These are phyloP conservation scores for Mimumesa dahlbomi DNA, from an alignment of 2,888 invertebrate genomes.

Conservation along the genomic window DNA sequence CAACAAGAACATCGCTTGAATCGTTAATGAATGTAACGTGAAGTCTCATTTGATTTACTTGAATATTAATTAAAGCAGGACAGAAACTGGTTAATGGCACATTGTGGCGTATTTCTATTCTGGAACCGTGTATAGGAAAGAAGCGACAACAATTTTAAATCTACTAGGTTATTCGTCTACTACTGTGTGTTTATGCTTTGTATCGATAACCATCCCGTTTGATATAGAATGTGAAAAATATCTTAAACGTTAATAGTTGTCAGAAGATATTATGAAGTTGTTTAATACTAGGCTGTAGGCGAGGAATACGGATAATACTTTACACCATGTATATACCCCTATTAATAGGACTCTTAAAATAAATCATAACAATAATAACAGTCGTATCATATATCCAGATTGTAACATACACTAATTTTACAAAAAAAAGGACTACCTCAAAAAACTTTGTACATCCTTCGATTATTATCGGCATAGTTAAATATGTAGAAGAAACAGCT, in stretches of 20 bases:
- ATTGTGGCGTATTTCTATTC: too few relatives aligned
- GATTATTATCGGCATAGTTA: conserved; percentile 8
- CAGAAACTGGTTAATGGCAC: too few relatives aligned
- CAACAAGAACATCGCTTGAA: too few relatives aligned
- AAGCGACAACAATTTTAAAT: too few relatives aligned
- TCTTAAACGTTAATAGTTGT: neutral
- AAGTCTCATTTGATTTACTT: too few relatives aligned
- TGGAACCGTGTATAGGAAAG: too few relatives aligned
- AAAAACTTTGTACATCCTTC: conserved; percentile 36
- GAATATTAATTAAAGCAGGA: too few relatives aligned
- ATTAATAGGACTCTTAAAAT: neutral
- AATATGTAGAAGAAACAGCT: conserved; percentile 11
- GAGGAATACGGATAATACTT: neutral
- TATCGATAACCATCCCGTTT: neutral
- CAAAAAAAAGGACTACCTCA: conserved; percentile 24
- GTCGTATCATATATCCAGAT: neutral
- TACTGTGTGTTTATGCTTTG: too few relatives aligned
- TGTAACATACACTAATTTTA: conserved; percentile 16
- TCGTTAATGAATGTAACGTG: too few relatives aligned
- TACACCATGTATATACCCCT: neutral
- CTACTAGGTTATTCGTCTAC: too few relatives aligned
- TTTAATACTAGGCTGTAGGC: neutral
- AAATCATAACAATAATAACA: conserved; percentile 17
- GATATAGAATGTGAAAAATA: neutral
- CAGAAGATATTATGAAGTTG: neutral